These are phyloP conservation scores for Congeria kusceri DNA, from an alignment of 2,888 invertebrate genomes.

Conservation along the genomic window DNA sequence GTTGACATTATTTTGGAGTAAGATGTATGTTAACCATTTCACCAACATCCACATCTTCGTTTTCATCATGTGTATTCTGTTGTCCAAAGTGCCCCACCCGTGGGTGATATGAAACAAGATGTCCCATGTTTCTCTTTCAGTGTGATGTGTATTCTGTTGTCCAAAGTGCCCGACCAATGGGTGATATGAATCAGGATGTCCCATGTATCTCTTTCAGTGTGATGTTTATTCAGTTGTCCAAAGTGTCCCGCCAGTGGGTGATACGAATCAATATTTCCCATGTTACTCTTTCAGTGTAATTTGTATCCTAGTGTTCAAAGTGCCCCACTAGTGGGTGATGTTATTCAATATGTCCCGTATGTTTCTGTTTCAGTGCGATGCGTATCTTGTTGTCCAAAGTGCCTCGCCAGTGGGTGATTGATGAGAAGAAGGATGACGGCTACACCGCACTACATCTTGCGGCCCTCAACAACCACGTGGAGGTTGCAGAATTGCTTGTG, in stretches of 20 bases:
- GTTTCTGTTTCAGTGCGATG: slow-evolving; percentile 91
- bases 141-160: too few species aligned
- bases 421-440: slow-evolving; percentile 99
- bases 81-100: slow-evolving; percentile 95
- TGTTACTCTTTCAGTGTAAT: too few species aligned
- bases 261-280: slow-evolving; percentile 86
- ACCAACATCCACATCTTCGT: too few species aligned
- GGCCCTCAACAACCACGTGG: slow-evolving; percentile 98
- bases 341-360: too few species aligned
- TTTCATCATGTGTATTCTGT: slow-evolving; percentile 96
- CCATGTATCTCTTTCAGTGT: slow-evolving; percentile 88
- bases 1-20: too few species aligned
- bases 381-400: slow-evolving; percentile 96
- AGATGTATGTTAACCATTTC: too few species aligned
- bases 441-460: slow-evolving; percentile 97
- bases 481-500: slow-evolving; percentile 94
- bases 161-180: too few species aligned
- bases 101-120: too few species aligned
- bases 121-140: too few species aligned
- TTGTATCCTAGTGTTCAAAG: too few species aligned
- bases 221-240: slow-evolving; percentile 96
- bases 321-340: too few species aligned
- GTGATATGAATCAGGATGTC: too few species aligned
- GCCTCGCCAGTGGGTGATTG: slow-evolving; percentile 98
- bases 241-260: slow-evolving; percentile 97